Conservation (phyloP, 2,113 vertebrate species). For the Panthera tigris region DNA sequence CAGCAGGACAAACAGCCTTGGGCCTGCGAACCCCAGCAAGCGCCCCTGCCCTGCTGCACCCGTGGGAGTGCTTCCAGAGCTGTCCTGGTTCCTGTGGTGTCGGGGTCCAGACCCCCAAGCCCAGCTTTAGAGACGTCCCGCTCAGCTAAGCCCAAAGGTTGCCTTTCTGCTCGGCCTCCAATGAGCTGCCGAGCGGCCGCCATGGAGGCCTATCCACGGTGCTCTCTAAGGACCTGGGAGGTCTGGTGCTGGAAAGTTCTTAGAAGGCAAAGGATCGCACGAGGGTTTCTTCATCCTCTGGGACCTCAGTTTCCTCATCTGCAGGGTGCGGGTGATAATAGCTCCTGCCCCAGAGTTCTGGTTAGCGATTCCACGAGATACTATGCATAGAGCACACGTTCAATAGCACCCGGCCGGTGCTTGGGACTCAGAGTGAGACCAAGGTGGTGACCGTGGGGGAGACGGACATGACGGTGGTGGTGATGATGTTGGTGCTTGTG, state of each 20-base stretch:
- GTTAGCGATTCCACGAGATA: accelerated
- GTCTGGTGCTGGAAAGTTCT: background rate
- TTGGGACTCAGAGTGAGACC: background rate
- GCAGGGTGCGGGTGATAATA: accelerated
- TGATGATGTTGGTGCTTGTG: background rate
- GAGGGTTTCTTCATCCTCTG: background rate
- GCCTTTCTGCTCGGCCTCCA: background rate
- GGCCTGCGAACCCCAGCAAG: accelerated
- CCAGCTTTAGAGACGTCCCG: background rate
- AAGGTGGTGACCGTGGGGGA: background rate
- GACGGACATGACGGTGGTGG: accelerated
- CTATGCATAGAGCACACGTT: accelerated
- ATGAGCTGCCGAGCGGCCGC: background rate
- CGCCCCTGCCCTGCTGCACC: accelerated
- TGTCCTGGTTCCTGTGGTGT: background rate
- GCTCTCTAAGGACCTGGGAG: background rate
- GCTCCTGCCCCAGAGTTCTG: too few species aligned
- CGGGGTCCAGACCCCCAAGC: background rate
- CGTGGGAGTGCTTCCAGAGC: accelerated
- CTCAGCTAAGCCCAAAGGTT: background rate
- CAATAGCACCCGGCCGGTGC: accelerated
- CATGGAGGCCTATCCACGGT: accelerated
- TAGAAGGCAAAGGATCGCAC: accelerated
- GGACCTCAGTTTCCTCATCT: background rate
- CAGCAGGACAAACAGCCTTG: background rate